Conservation (phyloP, 2,113 vertebrate species). For the Halcyon senegalensis region DNA sequence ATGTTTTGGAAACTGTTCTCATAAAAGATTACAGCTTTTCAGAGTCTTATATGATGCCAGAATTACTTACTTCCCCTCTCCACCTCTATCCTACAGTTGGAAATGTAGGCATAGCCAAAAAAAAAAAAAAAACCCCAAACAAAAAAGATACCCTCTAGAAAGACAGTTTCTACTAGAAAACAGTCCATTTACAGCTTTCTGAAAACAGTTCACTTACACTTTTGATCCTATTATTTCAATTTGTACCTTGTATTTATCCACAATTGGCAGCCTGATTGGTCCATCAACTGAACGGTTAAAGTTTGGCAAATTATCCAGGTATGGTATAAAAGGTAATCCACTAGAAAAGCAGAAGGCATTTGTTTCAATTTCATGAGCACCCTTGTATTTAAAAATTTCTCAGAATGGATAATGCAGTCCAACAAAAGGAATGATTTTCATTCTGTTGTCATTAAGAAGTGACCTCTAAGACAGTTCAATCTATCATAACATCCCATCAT, state of each 20-base stretch:
- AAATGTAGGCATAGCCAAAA: not conserved
- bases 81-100: not conserved
- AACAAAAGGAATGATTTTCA: not conserved
- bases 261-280: conserved; percentile 96
- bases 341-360: conserved; percentile 74
- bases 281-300: conserved; percentile 93
- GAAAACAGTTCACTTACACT: not conserved
- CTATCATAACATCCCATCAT: not conserved
- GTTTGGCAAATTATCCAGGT: conserved; percentile 98
- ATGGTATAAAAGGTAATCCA: conserved; percentile 96
- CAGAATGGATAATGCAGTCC: not conserved
- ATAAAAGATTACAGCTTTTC: not conserved
- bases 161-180: not conserved
- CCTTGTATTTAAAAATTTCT: not conserved
- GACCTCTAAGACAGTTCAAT: not conserved
- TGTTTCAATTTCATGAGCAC: not conserved
- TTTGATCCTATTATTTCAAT: not conserved
- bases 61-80: not conserved
- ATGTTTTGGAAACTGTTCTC: not conserved
- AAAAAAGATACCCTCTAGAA: not conserved
- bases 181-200: not conserved
- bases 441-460: not conserved
- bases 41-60: not conserved
- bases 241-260: conserved; percentile 98
- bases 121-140: not conserved